phyloP scores from a whole-genome alignment of 2,113 vertebrate genomes.

The Crotophaga sulcirostris region DNA sequence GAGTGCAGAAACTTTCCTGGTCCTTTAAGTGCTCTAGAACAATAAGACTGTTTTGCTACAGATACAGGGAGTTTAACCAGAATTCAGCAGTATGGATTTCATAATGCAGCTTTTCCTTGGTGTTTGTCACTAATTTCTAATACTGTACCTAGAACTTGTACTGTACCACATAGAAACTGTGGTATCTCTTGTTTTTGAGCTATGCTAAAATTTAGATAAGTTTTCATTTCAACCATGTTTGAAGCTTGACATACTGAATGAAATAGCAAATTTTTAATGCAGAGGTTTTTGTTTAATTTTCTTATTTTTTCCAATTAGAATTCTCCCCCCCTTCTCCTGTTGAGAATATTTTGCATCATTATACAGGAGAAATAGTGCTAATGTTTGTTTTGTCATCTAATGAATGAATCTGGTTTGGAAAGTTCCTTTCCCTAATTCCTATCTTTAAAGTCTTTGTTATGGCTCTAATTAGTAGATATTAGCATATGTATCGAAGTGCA shows the following conservation, averaged over 20 bases:
- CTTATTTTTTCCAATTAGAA: not conserved
- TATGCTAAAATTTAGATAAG: not conserved
- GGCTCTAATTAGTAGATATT: slow-evolving; percentile 61
- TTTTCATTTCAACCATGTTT: not conserved
- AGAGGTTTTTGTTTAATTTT: not conserved
- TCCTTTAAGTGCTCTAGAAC: not conserved
- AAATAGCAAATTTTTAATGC: not conserved
- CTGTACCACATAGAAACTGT: not conserved
- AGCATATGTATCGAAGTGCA: slow-evolving; percentile 61
- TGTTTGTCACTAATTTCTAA: not conserved
- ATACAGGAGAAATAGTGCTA: slow-evolving; percentile 3
- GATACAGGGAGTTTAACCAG: not conserved
- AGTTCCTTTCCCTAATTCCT: slow-evolving; percentile 57
- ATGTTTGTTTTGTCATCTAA: slow-evolving; percentile 40
- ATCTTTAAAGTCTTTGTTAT: slow-evolving; percentile 50
- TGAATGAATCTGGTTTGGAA: slow-evolving; percentile 31
- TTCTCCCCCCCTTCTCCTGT: not conserved
- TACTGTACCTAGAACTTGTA: not conserved
- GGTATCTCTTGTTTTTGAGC: not conserved
- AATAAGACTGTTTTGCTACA: not conserved
- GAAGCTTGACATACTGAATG: not conserved
- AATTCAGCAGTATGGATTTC: not conserved
- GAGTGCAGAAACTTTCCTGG: not conserved
- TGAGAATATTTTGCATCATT: slow-evolving; percentile 9
- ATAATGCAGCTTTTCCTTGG: not conserved